These are phyloP conservation scores for Campopleginae sp. DNA, from an alignment of 2,888 invertebrate species.

Conservation along the genomic window DNA sequence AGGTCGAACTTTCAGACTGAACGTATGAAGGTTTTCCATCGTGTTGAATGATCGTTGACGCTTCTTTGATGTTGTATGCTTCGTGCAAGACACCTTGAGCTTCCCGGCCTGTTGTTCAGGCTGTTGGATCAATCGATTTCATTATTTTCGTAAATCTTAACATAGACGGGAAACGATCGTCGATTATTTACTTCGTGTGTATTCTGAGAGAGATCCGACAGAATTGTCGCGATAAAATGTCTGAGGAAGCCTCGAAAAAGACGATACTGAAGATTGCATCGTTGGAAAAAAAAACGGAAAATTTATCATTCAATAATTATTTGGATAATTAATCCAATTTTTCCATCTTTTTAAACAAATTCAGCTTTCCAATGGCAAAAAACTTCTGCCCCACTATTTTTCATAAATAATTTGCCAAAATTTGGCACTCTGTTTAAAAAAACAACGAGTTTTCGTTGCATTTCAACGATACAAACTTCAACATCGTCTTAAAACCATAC, in stretches of 20 bases:
- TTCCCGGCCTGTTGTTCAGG: background rate
- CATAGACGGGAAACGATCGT: background rate
- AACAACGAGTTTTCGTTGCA: too few relatives aligned
- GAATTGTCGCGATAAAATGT: background rate
- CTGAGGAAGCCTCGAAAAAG: background rate
- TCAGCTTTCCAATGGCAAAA: too few relatives aligned
- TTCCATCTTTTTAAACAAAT: too few relatives aligned
- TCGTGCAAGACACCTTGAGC: background rate
- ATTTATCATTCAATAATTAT: too few relatives aligned
- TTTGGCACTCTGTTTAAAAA: too few relatives aligned
- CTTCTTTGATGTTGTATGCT: background rate
- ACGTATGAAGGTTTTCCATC: background rate
- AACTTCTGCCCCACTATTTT: too few relatives aligned
- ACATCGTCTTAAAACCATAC: too few relatives aligned
- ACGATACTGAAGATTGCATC: too few relatives aligned
- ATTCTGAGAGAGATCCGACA: background rate
- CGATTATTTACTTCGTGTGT: background rate
- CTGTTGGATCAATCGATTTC: background rate
- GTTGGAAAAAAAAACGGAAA: too few relatives aligned
- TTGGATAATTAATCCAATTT: too few relatives aligned
- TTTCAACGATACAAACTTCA: too few relatives aligned
- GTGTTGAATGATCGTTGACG: background rate
- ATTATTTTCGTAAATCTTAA: background rate
- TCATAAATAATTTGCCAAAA: too few relatives aligned
- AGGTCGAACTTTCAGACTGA: background rate